Conservation (phyloP, 2,797 vertebrate species). For the Fratercula arctica region DNA sequence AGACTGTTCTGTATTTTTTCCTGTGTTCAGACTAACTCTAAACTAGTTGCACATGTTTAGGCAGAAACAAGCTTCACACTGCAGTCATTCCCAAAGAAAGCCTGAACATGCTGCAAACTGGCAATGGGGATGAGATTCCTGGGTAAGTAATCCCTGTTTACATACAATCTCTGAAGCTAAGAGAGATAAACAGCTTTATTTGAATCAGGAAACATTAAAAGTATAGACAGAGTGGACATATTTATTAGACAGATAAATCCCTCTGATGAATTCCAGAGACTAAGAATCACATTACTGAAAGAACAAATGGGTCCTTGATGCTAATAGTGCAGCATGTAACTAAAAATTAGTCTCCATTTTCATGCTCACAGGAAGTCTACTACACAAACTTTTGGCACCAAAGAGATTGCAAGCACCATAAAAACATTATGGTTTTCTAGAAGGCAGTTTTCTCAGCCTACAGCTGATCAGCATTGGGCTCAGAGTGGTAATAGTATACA, state of each 20-base stretch:
- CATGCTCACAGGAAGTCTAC: not conserved
- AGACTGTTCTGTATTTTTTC: not conserved
- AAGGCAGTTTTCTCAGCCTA: not conserved
- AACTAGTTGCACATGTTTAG: not conserved
- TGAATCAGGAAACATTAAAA: not conserved
- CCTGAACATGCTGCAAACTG: not conserved
- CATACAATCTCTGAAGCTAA: not conserved
- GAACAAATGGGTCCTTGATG: not conserved
- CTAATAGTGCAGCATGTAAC: not conserved
- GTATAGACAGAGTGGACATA: not conserved
- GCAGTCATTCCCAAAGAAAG: not conserved
- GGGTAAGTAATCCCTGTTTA: not conserved
- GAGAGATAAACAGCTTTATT: not conserved
- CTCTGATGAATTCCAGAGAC: not conserved
- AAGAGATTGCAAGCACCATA: not conserved
- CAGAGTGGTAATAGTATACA: not conserved
- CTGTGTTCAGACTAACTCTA: not conserved
- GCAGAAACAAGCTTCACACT: not conserved
- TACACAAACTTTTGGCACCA: not conserved
- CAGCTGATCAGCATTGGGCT: not conserved
- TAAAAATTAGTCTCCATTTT: not conserved
- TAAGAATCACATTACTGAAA: not conserved
- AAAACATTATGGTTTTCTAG: not conserved
- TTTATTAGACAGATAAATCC: constrained; percentile 3
- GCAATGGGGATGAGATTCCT: not conserved